These are phyloP conservation scores for Bujurquina vittata DNA, from an alignment of 2,113 vertebrate species.

Conservation along the genomic window DNA sequence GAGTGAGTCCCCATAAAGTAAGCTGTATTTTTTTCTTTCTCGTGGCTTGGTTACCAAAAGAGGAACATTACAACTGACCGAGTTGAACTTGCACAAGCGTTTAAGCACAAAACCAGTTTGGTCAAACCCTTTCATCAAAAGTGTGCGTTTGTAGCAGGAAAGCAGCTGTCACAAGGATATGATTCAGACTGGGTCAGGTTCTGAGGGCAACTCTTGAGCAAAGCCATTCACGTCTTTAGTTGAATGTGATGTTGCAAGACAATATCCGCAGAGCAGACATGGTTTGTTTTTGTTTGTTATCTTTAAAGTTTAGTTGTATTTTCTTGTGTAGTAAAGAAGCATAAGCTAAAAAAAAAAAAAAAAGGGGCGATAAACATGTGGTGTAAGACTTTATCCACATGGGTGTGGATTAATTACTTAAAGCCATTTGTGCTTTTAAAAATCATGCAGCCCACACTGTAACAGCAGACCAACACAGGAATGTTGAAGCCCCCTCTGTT, in stretches of 20 bases:
- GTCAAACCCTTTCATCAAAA: slow-evolving; percentile 2
- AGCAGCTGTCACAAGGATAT: slow-evolving; percentile 34
- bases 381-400: not conserved
- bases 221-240: slow-evolving; percentile 39
- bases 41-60: not conserved
- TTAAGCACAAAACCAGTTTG: slow-evolving; percentile 31
- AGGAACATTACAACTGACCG: slow-evolving; percentile 8
- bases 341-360: not conserved
- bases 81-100: slow-evolving; percentile 7
- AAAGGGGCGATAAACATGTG: not conserved
- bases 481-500: not conserved
- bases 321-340: not conserved
- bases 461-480: not conserved
- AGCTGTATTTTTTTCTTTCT: not conserved
- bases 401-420: not conserved
- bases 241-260: slow-evolving; percentile 14
- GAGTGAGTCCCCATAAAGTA: not conserved
- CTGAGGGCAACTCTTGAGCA: slow-evolving; percentile 26
- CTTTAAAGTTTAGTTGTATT: not conserved
- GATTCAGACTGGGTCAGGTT: slow-evolving; percentile 48
- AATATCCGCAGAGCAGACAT: not conserved
- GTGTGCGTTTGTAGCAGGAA: slow-evolving; percentile 4
- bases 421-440: not conserved
- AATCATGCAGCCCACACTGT: not conserved
- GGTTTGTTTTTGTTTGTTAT: not conserved